These are phyloP conservation scores for Neodiprion lecontei DNA, from an alignment of 1,140 invertebrate genomes.

Conservation along the genomic window DNA sequence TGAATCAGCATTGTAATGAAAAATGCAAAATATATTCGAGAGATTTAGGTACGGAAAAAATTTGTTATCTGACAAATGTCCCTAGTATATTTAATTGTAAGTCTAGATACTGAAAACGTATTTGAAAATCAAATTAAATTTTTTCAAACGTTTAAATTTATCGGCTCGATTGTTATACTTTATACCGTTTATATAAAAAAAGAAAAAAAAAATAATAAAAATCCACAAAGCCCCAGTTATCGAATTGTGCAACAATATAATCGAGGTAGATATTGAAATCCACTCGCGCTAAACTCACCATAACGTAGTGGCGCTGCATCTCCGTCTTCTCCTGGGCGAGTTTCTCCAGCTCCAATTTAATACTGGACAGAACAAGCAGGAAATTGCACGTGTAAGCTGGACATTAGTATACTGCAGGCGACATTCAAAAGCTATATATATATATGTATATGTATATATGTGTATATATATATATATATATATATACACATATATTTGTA, in stretches of 20 bases:
- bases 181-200: no score
- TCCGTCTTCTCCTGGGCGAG: conserved; percentile 96
- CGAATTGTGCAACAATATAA: background rate
- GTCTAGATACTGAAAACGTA: no score
- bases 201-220: no score
- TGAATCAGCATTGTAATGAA: no score
- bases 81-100: no score
- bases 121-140: no score
- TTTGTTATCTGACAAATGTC: no score
- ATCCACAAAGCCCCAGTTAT: background rate
- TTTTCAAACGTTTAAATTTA: no score
- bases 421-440: conserved; percentile 43
- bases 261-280: background rate
- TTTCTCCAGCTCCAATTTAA: conserved; percentile 91
- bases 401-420: conserved; percentile 49
- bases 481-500: background rate
- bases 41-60: no score
- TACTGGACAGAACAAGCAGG: conserved; percentile 68
- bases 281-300: conserved; percentile 73
- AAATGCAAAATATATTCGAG: no score
- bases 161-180: no score
- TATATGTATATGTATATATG: background rate
- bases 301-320: conserved; percentile 97
- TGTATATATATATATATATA: no score
- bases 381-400: conserved; percentile 56